Evolutionary conservation across 2,113 vertebrate genomes (phyloP).

Genomic region (Passerina amoena): DNA sequence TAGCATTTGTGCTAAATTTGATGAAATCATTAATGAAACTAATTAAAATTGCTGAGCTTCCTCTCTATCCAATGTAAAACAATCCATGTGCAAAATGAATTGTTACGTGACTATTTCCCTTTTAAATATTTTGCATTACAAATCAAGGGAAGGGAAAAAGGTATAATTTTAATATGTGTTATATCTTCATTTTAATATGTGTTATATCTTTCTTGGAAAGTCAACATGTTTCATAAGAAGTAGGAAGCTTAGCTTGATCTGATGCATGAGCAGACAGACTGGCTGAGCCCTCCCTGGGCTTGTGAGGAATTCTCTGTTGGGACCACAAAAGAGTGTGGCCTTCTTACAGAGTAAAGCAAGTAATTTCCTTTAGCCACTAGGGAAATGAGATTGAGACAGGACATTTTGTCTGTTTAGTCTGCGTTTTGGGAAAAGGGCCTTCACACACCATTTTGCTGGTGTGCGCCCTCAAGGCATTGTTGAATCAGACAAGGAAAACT

Average conservation of each 20-base stretch:
- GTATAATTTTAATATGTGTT: not conserved
- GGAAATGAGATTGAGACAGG: not conserved
- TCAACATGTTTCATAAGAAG: not conserved
- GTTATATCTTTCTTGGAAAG: not conserved
- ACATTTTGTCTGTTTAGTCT: not conserved
- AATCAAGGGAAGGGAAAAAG: not conserved
- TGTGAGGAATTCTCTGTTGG: not conserved
- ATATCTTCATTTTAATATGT: not conserved
- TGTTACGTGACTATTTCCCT: not conserved
- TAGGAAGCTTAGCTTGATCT: not conserved
- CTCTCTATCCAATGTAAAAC: not conserved
- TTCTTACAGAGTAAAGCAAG: not conserved
- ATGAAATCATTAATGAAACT: slow-evolving; percentile 14
- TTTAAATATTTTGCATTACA: slow-evolving; percentile 12
- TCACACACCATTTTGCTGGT: not conserved
- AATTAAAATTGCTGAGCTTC: slow-evolving; percentile 15
- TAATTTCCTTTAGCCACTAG: not conserved
- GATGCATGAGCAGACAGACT: not conserved
- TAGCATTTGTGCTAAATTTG: not conserved
- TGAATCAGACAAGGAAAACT: not conserved
- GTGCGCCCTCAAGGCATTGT: not conserved
- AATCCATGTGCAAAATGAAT: not conserved
- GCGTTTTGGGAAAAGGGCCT: not conserved
- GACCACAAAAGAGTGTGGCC: not conserved
- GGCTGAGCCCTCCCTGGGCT: not conserved